Evolutionary conservation across 2,797 vertebrate species (phyloP).

Genomic region (Synaphobranchus kaupii): DNA sequence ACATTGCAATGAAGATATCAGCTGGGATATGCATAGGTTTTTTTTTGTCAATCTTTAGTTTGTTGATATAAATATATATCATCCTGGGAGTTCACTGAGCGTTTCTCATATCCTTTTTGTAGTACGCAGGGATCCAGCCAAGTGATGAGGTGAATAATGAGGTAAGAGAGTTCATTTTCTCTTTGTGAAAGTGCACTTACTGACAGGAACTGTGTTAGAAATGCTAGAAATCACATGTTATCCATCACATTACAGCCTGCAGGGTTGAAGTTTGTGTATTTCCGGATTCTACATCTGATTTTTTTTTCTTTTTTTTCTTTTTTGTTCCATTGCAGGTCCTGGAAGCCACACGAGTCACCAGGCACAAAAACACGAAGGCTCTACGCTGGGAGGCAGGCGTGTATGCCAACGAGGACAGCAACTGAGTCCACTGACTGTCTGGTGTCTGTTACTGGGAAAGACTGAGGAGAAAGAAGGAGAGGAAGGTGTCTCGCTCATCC

Average conservation of each 20-base stretch:
- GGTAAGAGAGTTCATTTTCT: constrained; percentile 66
- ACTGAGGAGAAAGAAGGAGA: background rate
- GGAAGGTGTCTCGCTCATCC: background rate
- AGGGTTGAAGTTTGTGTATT: background rate
- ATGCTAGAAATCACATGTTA: background rate
- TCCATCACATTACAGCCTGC: background rate
- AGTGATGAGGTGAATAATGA: constrained; percentile 82
- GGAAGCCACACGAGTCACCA: constrained; percentile 82
- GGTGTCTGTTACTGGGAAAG: background rate
- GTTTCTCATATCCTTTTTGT: constrained; percentile 5
- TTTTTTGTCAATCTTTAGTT: background rate
- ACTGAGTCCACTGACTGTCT: constrained; percentile 52
- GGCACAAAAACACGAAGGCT: constrained; percentile 80
- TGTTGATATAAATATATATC: background rate
- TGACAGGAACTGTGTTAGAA: background rate
- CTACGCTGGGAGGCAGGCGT: constrained; percentile 84
- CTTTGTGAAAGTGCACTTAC: background rate
- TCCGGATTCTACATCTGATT: background rate
- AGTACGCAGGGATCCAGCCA: constrained; percentile 89
- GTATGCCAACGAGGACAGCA: constrained; percentile 66
- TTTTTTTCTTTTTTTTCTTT: background rate
- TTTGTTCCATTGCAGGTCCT: constrained; percentile 73
- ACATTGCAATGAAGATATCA: no score
- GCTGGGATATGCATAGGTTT: no score
- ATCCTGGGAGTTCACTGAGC: constrained; percentile 5